Percentiles rank a stretch among this genome's conserved stretches.
These are phyloP conservation scores for Paedocypris micromegethes DNA, from an alignment of 2,797 vertebrate genomes.

Conservation along the genomic window DNA sequence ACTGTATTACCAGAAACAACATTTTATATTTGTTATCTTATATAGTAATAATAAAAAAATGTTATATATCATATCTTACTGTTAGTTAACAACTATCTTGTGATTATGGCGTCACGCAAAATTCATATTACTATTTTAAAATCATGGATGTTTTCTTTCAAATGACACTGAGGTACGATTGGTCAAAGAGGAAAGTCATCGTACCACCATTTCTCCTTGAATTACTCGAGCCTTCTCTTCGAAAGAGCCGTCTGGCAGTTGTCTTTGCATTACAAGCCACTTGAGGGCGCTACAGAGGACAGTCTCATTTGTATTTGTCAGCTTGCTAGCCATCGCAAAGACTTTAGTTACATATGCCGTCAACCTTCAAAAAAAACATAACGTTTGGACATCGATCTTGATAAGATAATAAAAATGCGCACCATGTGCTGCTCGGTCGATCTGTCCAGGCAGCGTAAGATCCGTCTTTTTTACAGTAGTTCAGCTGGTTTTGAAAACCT, in stretches of 20 bases:
- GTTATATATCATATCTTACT: no score
- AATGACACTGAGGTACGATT: neutral
- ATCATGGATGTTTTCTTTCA: neutral
- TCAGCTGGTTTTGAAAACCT: slow-evolving; percentile 23
- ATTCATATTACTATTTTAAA: neutral
- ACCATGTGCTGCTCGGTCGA: slow-evolving; percentile 37
- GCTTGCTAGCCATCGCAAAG: slow-evolving; percentile 67
- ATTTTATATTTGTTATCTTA: no score
- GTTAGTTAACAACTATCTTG: no score
- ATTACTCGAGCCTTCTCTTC: slow-evolving; percentile 58
- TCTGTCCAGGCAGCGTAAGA: slow-evolving; percentile 5
- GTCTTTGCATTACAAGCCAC: slow-evolving; percentile 72
- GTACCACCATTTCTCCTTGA: slow-evolving; percentile 63
- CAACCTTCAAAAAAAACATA: slow-evolving; percentile 64
- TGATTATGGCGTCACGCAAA: neutral
- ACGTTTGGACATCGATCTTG: neutral
- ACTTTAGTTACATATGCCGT: slow-evolving; percentile 84
- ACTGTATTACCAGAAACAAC: no score
- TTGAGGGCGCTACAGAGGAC: slow-evolving; percentile 74
- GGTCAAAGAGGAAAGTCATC: neutral
- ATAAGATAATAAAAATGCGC: neutral
- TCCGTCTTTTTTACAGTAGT: slow-evolving; percentile 27
- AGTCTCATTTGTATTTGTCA: slow-evolving; percentile 52
- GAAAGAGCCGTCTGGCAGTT: slow-evolving; percentile 69
- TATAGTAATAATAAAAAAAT: no score